These are phyloP conservation scores for Pseudochaenichthys georgianus DNA, from an alignment of 2,797 vertebrate species.

Conservation along the genomic window DNA sequence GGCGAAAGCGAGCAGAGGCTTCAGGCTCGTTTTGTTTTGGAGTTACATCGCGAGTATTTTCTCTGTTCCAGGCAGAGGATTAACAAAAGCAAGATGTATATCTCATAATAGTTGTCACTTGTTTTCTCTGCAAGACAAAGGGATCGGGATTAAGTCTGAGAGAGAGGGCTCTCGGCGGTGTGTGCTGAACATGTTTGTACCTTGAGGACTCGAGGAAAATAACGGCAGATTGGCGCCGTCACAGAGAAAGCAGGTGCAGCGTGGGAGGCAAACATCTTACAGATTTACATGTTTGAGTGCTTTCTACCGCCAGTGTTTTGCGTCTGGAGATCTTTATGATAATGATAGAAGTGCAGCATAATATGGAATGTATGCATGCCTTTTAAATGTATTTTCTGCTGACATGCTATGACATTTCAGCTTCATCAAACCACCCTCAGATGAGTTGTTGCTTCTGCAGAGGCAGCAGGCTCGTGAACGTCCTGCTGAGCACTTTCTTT, in stretches of 20 bases:
- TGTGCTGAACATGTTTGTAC: constrained; percentile 9
- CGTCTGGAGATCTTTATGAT: constrained; percentile 43
- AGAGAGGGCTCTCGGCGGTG: background rate
- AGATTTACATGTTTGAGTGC: constrained; percentile 50
- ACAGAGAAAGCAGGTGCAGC: constrained; percentile 50
- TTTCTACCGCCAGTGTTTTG: constrained; percentile 54
- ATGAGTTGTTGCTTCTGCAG: constrained; percentile 4
- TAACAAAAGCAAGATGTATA: constrained; percentile 52
- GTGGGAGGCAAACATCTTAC: constrained; percentile 54
- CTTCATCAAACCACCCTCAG: background rate
- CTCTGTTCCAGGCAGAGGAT: constrained; percentile 22
- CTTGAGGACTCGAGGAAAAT: constrained; percentile 12
- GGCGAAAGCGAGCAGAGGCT: constrained; percentile 46
- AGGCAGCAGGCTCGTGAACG: constrained; percentile 2
- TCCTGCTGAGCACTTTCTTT: constrained; percentile 3
- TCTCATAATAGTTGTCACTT: constrained; percentile 48
- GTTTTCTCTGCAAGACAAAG: constrained; percentile 34
- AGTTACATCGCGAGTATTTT: constrained; percentile 4
- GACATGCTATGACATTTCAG: constrained; percentile 24
- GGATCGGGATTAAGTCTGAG: constrained; percentile 55
- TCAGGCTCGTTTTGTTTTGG: constrained; percentile 39
- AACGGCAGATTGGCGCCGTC: constrained; percentile 51
- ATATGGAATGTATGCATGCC: background rate
- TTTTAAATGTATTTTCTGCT: constrained; percentile 1
- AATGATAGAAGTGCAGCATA: background rate